Evolutionary conservation across 2,888 invertebrate species (phyloP), one percentile per base, ranked within the genome.

Genomic region (Cheilosia urbana): DNA sequence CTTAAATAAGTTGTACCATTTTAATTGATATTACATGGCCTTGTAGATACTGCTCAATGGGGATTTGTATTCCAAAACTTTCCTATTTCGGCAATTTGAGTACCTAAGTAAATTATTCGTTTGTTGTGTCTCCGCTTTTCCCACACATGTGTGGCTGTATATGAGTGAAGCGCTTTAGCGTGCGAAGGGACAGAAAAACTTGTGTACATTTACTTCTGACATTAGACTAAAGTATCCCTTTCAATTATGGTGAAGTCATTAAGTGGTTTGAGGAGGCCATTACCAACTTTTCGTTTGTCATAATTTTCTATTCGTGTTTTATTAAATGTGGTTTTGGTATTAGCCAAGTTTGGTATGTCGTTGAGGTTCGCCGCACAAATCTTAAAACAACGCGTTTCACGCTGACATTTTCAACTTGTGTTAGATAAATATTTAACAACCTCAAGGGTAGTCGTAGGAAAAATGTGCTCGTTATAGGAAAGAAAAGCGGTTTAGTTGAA

Each of bases 1-100:
- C 37, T 40, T 51, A 60, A 76, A 63, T 71, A 71, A 79, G 49
- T 71, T 72, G 71, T 65, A 65, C 34, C 30, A 65, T 79, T 79
- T 65, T 71, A 79, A 79, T 79, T 79, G 65, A 72, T 65, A 79
- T 72, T 65, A 79, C 71, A 79, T 42, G 71, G 21, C 71, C 65
- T 65, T 49, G 49, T 45, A 27, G 27, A 6, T 27, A 79, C 63
- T 72, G 57, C 65, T 51, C 55, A 72, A 30, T 77, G 68, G 77
- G 77, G 77, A 77, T 62, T 77, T 37, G 45, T 69, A 62, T 47
- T 69, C 42, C 24, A 17, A 77, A 77, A 77, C 13, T 77, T 69
- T 62, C 77, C 77, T 69, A 62, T 77, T 77, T 77, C 53, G 60
- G 60, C 68, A 53, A 77, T 68, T 77, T 53, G 62, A 62, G 69